phyloP scores from a whole-genome alignment of 2,113 vertebrate species.

The Mustela lutreola region DNA sequence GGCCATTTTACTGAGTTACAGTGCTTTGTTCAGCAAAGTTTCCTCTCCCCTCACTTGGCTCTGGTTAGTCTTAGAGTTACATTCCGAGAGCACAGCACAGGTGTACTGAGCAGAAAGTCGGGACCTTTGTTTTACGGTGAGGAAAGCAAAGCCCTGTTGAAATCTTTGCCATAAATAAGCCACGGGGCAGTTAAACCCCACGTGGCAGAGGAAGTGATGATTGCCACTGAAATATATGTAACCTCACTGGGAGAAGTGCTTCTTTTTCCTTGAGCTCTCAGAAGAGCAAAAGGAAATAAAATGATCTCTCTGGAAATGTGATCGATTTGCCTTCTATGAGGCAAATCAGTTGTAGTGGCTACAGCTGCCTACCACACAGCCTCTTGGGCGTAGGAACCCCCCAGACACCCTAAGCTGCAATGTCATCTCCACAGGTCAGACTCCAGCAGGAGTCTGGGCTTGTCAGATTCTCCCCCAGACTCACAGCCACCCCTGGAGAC shows the following conservation, averaged over 20 bases:
- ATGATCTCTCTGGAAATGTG: neutral
- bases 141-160: neutral
- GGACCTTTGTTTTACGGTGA: neutral
- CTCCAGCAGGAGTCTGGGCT: neutral
- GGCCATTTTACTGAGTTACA: neutral
- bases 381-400: too few species aligned
- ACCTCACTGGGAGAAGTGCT: neutral
- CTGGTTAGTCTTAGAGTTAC: neutral
- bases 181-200: neutral
- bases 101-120: neutral
- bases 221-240: accelerated
- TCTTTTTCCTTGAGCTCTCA: neutral
- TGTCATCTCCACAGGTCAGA: neutral
- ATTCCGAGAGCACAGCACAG: neutral
- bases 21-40: neutral
- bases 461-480: neutral
- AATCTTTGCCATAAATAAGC: neutral
- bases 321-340: neutral
- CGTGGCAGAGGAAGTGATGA: neutral
- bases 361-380: neutral
- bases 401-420: accelerated
- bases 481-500: neutral
- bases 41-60: neutral
- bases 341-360: neutral
- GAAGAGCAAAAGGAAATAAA: neutral